phyloP scores from a whole-genome alignment of 2,888 invertebrate species.

The Limenitis camilla region DNA sequence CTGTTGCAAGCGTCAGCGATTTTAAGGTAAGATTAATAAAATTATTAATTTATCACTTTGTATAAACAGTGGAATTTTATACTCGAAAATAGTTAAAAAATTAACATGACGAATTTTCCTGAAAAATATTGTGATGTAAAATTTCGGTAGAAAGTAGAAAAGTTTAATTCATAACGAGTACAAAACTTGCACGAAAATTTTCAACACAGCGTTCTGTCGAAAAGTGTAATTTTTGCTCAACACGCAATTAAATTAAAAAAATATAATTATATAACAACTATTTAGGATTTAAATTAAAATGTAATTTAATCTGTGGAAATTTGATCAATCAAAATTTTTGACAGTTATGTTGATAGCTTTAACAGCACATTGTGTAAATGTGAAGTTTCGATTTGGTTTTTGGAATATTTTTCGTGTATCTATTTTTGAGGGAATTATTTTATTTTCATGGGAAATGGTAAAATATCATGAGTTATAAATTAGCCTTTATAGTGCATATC shows the following conservation, averaged over 20 bases:
- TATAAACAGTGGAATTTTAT: too few relatives aligned
- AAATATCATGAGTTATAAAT: slow-evolving; percentile 68
- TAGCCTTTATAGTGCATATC: slow-evolving; percentile 37
- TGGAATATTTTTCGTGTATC: slow-evolving; percentile 67
- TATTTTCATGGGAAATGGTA: slow-evolving; percentile 63
- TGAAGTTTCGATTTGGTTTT: slow-evolving; percentile 66
- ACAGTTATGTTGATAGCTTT: slow-evolving; percentile 42
- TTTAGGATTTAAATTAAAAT: not conserved
- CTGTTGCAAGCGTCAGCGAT: slow-evolving; percentile 20
- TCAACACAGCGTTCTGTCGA: too few relatives aligned
- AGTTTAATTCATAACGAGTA: too few relatives aligned
- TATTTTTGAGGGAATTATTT: slow-evolving; percentile 71
- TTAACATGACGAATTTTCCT: too few relatives aligned
- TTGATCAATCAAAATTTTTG: slow-evolving; percentile 15
- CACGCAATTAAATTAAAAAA: too few relatives aligned
- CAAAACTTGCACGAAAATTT: too few relatives aligned
- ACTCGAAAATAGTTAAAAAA: too few relatives aligned
- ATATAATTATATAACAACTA: too few relatives aligned
- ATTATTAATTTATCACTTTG: too few relatives aligned
- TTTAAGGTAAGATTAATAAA: slow-evolving; percentile 42
- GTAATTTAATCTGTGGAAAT: not conserved
- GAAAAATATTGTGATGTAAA: too few relatives aligned
- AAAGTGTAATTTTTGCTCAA: too few relatives aligned
- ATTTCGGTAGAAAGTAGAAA: too few relatives aligned
- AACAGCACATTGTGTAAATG: slow-evolving; percentile 52